Conservation (phyloP, 2,113 vertebrate genomes). For the Salminus brasiliensis region DNA sequence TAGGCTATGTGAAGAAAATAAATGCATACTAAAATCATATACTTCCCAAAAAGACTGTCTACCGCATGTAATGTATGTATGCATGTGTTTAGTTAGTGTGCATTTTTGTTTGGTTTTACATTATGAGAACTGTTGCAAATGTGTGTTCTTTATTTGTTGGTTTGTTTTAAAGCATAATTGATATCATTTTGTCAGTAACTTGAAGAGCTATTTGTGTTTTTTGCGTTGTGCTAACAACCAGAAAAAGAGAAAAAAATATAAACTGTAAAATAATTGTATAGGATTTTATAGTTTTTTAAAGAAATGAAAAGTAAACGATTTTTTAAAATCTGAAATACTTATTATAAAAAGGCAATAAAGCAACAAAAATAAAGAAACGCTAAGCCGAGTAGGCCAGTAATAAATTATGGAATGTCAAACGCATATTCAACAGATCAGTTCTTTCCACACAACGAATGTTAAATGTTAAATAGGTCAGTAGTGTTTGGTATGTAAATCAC, state of each 20-base stretch:
- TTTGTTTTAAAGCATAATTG: constrained; percentile 65
- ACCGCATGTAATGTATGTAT: constrained; percentile 78
- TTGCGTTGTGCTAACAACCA: constrained; percentile 45
- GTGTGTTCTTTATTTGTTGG: constrained; percentile 44
- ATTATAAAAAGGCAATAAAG: constrained; percentile 68
- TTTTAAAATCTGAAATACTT: constrained; percentile 71
- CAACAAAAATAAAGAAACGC: constrained; percentile 59
- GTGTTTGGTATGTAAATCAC: background rate
- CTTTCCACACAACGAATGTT: constrained; percentile 62
- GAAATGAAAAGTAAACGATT: constrained; percentile 59
- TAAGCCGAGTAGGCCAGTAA: constrained; percentile 73
- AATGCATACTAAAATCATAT: constrained; percentile 69
- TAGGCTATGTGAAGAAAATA: constrained; percentile 60
- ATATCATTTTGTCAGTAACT: constrained; percentile 61
- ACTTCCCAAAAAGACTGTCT: constrained; percentile 73
- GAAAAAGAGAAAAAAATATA: constrained; percentile 65
- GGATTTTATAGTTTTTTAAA: constrained; percentile 79
- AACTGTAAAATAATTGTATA: constrained; percentile 77
- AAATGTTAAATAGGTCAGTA: background rate
- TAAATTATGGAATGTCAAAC: constrained; percentile 73
- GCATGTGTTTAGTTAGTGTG: constrained; percentile 74
- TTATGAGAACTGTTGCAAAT: constrained; percentile 45
- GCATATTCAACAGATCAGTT: constrained; percentile 63
- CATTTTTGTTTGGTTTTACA: constrained; percentile 63
- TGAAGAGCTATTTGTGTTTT: constrained; percentile 65